phyloP scores from a whole-genome alignment of 2,888 invertebrate species.

The Agonopterix heracliana region DNA sequence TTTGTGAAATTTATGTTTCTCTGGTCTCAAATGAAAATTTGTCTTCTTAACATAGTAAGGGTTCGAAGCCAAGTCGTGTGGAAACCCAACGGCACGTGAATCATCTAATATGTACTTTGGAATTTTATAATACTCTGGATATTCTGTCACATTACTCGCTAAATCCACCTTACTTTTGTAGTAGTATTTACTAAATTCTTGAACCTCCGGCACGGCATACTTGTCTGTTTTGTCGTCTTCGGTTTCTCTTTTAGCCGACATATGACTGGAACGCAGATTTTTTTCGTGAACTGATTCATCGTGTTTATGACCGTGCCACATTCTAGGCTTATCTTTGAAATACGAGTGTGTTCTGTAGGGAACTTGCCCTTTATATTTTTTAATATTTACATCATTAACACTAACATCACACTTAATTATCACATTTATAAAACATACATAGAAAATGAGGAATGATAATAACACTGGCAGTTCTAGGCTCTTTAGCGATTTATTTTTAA shows the following conservation, averaged over 20 bases:
- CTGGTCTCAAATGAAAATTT: conserved; percentile 55
- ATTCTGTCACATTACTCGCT: conserved; percentile 35
- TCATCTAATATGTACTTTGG: conserved; percentile 38
- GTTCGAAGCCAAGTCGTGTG: conserved; percentile 51
- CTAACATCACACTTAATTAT: conserved; percentile 70
- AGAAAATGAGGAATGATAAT: conserved; percentile 54
- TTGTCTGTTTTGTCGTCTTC: conserved; percentile 38
- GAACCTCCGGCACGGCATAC: conserved; percentile 34
- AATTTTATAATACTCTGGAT: conserved; percentile 24
- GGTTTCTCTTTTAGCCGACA: conserved; percentile 37
- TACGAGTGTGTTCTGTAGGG: conserved; percentile 25
- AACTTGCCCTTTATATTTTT: conserved; percentile 27
- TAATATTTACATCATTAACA: conserved; percentile 54
- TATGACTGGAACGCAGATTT: conserved; percentile 33
- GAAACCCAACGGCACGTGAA: conserved; percentile 46
- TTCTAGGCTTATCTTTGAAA: conserved; percentile 30
- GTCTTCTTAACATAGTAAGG: conserved; percentile 60
- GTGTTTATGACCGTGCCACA: conserved; percentile 35
- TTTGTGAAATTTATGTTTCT: conserved; percentile 50
- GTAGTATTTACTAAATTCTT: conserved; percentile 45
- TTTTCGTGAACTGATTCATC: conserved; percentile 33
- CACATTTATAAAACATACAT: conserved; percentile 65
- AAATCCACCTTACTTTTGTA: conserved; percentile 42
- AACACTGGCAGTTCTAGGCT: conserved; percentile 32
- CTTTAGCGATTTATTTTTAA: conserved; percentile 40